Conservation (phyloP, 2,113 vertebrate genomes). For the Callipepla squamata region DNA sequence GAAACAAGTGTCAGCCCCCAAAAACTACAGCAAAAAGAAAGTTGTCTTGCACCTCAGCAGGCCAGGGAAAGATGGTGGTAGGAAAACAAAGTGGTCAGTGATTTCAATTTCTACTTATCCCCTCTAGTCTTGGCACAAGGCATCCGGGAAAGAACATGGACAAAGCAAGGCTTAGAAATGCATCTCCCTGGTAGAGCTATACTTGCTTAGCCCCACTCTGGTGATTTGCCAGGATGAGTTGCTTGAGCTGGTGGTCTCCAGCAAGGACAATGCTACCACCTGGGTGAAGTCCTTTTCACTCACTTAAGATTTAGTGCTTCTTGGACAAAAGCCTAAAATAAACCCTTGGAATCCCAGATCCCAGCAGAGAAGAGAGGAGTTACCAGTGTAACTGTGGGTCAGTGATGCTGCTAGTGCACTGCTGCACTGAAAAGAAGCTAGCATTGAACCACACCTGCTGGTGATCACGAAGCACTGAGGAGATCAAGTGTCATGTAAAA, state of each 20-base stretch:
- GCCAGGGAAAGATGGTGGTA: background rate
- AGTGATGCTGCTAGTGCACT: background rate
- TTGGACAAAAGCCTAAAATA: background rate
- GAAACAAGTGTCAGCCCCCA: background rate
- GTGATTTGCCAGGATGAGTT: background rate
- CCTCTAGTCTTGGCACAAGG: background rate
- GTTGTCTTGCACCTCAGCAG: background rate
- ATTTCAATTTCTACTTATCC: background rate
- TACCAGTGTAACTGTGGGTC: background rate
- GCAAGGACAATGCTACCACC: background rate
- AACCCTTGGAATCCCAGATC: background rate
- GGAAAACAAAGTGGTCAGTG: background rate
- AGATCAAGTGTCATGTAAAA: background rate
- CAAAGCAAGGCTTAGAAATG: background rate
- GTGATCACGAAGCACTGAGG: background rate
- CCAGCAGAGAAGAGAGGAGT: background rate
- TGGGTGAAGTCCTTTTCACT: background rate
- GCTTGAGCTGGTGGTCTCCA: background rate
- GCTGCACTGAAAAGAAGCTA: background rate
- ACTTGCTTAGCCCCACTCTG: fast-evolving
- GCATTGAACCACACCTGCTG: fast-evolving
- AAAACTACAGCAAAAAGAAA: background rate
- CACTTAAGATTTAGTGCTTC: background rate
- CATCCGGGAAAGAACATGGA: background rate
- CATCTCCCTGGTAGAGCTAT: background rate